Conservation (phyloP, 2,797 vertebrate genomes). For the Rhinoraja longicauda region DNA sequence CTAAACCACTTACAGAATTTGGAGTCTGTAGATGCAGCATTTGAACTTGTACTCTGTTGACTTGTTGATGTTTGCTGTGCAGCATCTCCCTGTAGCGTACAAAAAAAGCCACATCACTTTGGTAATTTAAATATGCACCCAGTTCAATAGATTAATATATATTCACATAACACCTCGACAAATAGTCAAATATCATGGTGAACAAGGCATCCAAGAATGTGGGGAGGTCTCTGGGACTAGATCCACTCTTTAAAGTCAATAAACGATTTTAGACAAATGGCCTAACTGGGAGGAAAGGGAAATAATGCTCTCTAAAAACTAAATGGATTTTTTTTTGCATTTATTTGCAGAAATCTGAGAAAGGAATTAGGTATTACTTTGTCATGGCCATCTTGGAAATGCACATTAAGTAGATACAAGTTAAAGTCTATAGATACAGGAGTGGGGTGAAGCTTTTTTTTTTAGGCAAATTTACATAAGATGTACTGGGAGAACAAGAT, state of each 20-base stretch:
- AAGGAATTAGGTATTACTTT: neutral
- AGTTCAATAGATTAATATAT: neutral
- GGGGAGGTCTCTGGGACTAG: neutral
- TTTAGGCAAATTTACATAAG: too few species aligned
- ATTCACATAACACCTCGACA: neutral
- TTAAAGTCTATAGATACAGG: too few species aligned
- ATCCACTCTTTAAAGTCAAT: neutral
- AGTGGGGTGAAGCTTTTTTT: too few species aligned
- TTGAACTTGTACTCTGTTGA: neutral
- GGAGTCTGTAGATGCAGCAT: neutral
- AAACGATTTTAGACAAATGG: neutral
- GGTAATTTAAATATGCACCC: too few species aligned
- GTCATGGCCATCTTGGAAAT: neutral
- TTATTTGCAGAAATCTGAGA: neutral
- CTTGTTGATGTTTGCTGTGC: neutral
- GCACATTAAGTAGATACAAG: neutral
- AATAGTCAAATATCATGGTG: too few species aligned
- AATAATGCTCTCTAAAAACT: neutral
- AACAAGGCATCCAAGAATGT: neutral
- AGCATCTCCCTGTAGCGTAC: neutral
- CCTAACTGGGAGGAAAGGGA: neutral
- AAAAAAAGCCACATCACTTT: neutral
- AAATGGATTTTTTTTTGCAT: neutral
- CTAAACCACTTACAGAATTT: conserved; percentile 24
- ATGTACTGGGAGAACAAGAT: too few species aligned